Base-by-base conservation (phyloP, 1,140 invertebrate genomes). In the Pseudomyrmex gracilis region DNA sequence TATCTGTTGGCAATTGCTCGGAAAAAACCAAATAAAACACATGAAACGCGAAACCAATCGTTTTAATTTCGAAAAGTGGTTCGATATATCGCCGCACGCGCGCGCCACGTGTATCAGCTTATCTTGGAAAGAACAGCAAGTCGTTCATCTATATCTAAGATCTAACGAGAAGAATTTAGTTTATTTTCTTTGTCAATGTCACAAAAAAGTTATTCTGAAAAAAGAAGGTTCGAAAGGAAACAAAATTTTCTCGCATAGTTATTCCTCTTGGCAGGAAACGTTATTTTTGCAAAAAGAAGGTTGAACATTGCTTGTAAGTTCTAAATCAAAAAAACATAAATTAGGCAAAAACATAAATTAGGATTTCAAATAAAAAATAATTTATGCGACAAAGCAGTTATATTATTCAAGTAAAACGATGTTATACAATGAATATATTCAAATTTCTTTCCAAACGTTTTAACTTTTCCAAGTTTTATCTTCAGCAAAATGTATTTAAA, bases 1-100 rank as follows among this genome's bases (percentile, higher is more conserved):
- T 76, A 76, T 63, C 76, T 34, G 20, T 70, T 58, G 0, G 76
- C 76, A 78, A 43, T 24, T 71, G 66, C 10, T 58, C 12, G 66
- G 53, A 80, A 80, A 80, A 80, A 71, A 66, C 76, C 53, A 43
- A 60, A 71, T 70, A 66, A 58, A 80, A 70, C 66, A 80, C 66
- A 55, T 71, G 76, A 80, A 80, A 70, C 66, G 34, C 66, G 53
- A 58, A 58, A 70, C 43, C 17, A 43, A 47, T 10, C 76, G 76
- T 45, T 70, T 80, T 2, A 58, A 22, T 12, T 1, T 10, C 76
- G 24, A 71, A 34, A 80, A 80, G 70, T 80, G 76, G 15, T 58
- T 80, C 64, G 34, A 78, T 78, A 45, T 49, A 58, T 47, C 53
- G 53, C 53, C 20, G 49, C 60, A 57, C 34, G 24, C 24, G 60